Base-by-base conservation (phyloP, 2,888 invertebrate species). In the Geotrupes spiniger region DNA sequence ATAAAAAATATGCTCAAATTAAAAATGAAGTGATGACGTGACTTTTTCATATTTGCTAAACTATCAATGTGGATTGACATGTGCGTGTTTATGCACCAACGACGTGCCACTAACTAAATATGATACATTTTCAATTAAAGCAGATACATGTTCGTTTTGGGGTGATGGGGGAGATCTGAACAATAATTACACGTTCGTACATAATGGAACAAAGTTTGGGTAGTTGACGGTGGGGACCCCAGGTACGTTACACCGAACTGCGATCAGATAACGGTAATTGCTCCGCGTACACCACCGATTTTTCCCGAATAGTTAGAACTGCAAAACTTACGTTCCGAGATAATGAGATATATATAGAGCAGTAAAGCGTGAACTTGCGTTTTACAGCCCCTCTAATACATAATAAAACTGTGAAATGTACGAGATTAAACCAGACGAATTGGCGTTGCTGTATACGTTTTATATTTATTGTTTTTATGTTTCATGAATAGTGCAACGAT, bases 261-360 rank as follows among this genome's bases (percentile, higher is more conserved):
- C 48, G 48, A 52, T 52, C 52, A 49, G 52, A 52, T 52, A 52
- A 52, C 39, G 37, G 52, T 52, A 52, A 52, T 52, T 52, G 49
- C 48, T 16, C 16, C 21, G 14, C 6, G 14, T 15, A 12, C 33
- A 8, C 14, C 33, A 14, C 33, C 14, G 8, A 33, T 15, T 33
- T 33, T 33, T 33, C 29, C 31, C 33, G 33, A 33, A 2, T 5
- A 33, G 33, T 33, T 33, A 10, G 33, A 1, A 15, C 12, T 9
- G 33, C 21, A 21, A 21, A 21, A 21, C 21, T 21, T 21, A 21
- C 6, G 21, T 21, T 21, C 21, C 21, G n/a, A 33, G 33, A 33
- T 33, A 33, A 33, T 33, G 33, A 33, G 33, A 14, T 33, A 33
- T 33, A 33, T 33, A 8, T 9, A 15, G 33, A 15, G 15, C 33